Base-by-base conservation (phyloP, 2,888 invertebrate genomes). In the Drosophila helvetica region DNA sequence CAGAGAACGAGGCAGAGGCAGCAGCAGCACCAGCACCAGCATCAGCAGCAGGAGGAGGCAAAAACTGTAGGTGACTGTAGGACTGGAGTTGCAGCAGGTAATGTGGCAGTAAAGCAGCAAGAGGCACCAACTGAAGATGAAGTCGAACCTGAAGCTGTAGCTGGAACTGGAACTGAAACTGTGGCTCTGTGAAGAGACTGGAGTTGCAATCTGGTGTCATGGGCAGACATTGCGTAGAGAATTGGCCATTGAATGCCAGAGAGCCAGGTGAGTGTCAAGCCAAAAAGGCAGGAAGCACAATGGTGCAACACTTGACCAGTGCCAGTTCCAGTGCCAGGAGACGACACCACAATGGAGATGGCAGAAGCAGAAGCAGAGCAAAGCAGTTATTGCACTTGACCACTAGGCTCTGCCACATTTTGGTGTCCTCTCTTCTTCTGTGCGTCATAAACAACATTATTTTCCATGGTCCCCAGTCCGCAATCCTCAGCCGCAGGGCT, bases 401-500 rank as follows among this genome's bases (percentile, higher is more conserved):
- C 85, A 71, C 64, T 52, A 59, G 58, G 58, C 46, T 46, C n/a
- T 12, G 12, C 22, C 33, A 43, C 43, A 42, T 18, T 46, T 18
- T 10, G 8, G 18, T 10, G 50, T 6, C 17, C 47, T 42, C 52
- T 33, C 38, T 48, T 25, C n/a, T 19, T 50, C 65, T 42, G 75
- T 86, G 88, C 78, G 86, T 88, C 83, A 86, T 86, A 89, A 86
- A 86, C 88, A 89, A 86, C 88, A 85, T 89, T 87, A 86, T 87
- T 87, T 80, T 74, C 74, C 73, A 67, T 27, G 38, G 7, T 38
- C 70, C 74, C 55, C 52, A 70, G 10, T 48, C 54, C 52, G 1
- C 25, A 25, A 1, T 25, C 0, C 0, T 0, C 42, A 25, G 22
- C 19, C 33, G 38, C 22, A 51, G 18, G 25, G 42, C 43, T 30